phyloP scores from a whole-genome alignment of 1,140 invertebrate genomes.

The Drosophila insularis region DNA sequence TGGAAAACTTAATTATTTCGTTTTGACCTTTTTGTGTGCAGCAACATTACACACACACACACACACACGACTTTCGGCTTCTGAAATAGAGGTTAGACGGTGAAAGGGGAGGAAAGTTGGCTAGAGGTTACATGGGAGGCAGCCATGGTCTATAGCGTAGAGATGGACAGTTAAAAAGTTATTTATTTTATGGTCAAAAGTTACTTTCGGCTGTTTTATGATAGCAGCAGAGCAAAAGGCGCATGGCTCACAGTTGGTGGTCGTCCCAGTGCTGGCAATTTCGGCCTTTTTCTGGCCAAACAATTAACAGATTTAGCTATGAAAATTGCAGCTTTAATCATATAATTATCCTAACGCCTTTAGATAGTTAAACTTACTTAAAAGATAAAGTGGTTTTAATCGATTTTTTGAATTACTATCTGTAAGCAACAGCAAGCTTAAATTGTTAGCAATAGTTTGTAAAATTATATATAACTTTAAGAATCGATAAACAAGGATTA shows the following conservation, averaged over 20 bases:
- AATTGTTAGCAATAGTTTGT: too few relatives aligned
- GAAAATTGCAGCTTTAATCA: too few relatives aligned
- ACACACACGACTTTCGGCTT: slow-evolving; percentile 1
- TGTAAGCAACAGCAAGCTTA: too few relatives aligned
- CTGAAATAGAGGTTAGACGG: too few relatives aligned
- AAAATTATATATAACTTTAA: too few relatives aligned
- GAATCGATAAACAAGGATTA: too few relatives aligned
- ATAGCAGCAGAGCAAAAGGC: slow-evolving; percentile 20
- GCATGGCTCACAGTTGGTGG: slow-evolving; percentile 4
- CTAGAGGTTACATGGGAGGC: not conserved
- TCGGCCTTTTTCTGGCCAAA: slow-evolving; percentile 1
- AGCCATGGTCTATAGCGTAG: slow-evolving; percentile 26
- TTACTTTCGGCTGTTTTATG: slow-evolving; percentile 73
- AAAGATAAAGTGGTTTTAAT: too few relatives aligned
- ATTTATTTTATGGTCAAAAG: slow-evolving; percentile 81
- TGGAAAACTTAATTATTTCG: slow-evolving; percentile 78
- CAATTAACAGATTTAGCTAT: not conserved
- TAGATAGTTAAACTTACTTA: too few relatives aligned
- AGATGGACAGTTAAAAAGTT: slow-evolving; percentile 75
- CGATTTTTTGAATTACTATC: too few relatives aligned
- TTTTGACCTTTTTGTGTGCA: slow-evolving; percentile 67
- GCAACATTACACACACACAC: slow-evolving; percentile 11
- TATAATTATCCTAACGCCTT: too few relatives aligned
- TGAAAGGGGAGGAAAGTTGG: not conserved
- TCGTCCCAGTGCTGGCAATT: not conserved